Conservation (phyloP, 2,888 invertebrate genomes). For the Merodon equestris region DNA sequence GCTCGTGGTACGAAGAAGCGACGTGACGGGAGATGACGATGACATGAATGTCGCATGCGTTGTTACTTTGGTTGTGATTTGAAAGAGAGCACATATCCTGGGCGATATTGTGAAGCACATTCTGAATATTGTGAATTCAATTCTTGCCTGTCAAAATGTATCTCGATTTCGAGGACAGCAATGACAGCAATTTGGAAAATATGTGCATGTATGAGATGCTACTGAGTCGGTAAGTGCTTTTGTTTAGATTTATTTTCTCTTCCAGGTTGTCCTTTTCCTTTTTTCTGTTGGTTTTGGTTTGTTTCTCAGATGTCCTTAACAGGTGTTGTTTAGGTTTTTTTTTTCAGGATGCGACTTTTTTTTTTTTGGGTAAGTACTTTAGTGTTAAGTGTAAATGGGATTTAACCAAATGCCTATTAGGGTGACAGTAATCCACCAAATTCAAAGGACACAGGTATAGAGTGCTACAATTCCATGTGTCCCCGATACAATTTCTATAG, state of each 20-base stretch:
- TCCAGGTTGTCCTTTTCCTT: constrained; percentile 38
- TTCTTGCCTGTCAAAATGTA: constrained; percentile 53
- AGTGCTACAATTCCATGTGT: constrained; percentile 1
- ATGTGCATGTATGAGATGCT: constrained; percentile 68
- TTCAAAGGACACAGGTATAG: constrained; percentile 30
- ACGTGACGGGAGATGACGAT: constrained; percentile 47
- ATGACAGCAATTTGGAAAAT: constrained; percentile 65
- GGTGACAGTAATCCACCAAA: constrained; percentile 24
- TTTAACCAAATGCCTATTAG: constrained; percentile 45
- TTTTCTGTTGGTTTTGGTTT: no score
- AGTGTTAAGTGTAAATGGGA: constrained; percentile 38
- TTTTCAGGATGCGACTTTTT: no score
- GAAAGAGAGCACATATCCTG: constrained; percentile 40
- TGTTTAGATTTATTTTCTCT: constrained; percentile 4
- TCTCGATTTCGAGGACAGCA: constrained; percentile 60
- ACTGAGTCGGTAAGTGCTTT: constrained; percentile 63
- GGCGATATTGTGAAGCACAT: constrained; percentile 20
- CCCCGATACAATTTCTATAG: constrained; percentile 14
- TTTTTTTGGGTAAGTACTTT: constrained; percentile 50
- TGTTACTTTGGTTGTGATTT: constrained; percentile 49
- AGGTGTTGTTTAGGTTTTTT: constrained; percentile 15
- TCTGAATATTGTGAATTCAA: constrained; percentile 25
- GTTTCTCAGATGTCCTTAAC: constrained; percentile 1
- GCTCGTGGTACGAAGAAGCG: constrained; percentile 2
- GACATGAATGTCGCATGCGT: constrained; percentile 67